Evolutionary conservation across 2,888 invertebrate species (phyloP).

Genomic region (Saturnia japonica): DNA sequence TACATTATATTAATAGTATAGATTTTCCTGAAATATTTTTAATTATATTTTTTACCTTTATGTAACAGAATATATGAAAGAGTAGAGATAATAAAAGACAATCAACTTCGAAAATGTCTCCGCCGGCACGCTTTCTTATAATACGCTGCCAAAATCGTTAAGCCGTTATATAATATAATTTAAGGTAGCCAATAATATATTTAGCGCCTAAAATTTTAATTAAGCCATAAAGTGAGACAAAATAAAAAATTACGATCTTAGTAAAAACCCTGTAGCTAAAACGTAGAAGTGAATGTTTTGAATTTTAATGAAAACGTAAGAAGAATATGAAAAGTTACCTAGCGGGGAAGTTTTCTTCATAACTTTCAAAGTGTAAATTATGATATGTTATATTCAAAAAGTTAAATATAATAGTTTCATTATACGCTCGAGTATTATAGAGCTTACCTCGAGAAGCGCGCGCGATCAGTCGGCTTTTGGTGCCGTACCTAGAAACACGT

Average conservation of each 20-base stretch:
- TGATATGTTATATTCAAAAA: conserved; percentile 29
- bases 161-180: no score
- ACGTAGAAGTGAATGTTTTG: neutral
- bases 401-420: conserved; percentile 31
- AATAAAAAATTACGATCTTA: neutral
- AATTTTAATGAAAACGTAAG: conserved; percentile 19
- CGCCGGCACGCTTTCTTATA: no score
- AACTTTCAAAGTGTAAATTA: conserved; percentile 28
- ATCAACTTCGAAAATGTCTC: no score
- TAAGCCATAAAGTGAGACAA: no score
- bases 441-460: conserved; percentile 16
- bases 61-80: no score
- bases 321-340: conserved; percentile 26
- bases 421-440: conserved; percentile 24
- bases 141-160: no score
- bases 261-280: conserved; percentile 3
- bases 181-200: no score
- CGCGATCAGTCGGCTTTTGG: conserved; percentile 41
- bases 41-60: no score
- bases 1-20: no score
- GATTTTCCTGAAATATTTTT: no score
- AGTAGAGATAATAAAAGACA: no score
- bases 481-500: conserved; percentile 47
- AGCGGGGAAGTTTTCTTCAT: conserved; percentile 24
- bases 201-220: no score